Evolutionary conservation across 2,888 invertebrate species (phyloP), one percentile per base, ranked within the genome.

Genomic region (Erebia epiphron): DNA sequence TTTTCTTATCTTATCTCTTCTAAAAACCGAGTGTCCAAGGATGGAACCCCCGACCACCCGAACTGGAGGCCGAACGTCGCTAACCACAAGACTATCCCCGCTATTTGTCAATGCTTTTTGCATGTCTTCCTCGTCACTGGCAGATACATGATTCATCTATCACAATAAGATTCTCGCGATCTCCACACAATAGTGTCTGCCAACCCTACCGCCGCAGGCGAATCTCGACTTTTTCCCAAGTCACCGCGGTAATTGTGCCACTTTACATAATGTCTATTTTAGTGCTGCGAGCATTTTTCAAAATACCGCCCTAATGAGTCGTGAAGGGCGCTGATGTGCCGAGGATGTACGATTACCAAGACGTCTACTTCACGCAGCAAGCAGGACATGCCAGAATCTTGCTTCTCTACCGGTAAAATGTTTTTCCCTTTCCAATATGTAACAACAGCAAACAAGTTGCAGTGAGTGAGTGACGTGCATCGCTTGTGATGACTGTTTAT

Each of bases 251-350:
- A 89, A 92, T 92, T 90, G 91, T 86, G 85, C 80, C 90, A 92
- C 92, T 93, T 90, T 89, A 86, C 91, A 90, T 92, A 92, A 92
- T 92, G 92, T 91, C 88, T 92, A 91, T 91, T 92, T 91, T 89
- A 92, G 91, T 91, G 84, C 80, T 83, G 86, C 79, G 83, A 82
- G 82, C 86, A 88, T 90, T 91, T 89, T 88, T 88, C 88, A 85
- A 80, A 83, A 82, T 83, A 80, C 79, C 80, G 82, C 83, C 83
- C 86, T 92, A 92, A 91, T 91, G 92, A 91, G 89, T 86, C 90
- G 91, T 85, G 91, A 92, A 89, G 84, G 83, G 84, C 82, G 81
- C 76, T 85, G 86, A 85, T 86, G 86, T 82, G 79, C 61, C 61
- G 3, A 10, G 18, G 61, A 61, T 43, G 13, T 46, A 18, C 10